Base-by-base conservation (phyloP, 1,140 invertebrate species). In the Spodoptera frugiperda region DNA sequence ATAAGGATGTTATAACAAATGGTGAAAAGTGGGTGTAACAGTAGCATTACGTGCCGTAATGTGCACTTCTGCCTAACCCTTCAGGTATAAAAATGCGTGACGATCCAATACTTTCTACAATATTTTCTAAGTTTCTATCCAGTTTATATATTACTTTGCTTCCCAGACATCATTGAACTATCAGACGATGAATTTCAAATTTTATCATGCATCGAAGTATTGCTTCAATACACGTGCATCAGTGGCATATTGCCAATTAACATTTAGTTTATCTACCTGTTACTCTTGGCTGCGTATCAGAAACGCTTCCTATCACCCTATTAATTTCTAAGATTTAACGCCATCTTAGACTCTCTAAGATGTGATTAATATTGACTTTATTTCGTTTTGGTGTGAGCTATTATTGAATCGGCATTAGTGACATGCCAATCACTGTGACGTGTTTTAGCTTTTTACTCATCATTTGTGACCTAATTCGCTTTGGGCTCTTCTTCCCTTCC, bases 201-300 rank as follows among this genome's bases (percentile, higher is more conserved):
- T 82, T 78, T 78, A 59, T 82, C 76, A 80, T 75, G 79, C 79
- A 82, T 44, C 74, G 19, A 14, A 39, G 33, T 39, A 30, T 65
- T 74, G 75, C 75, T 51, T 57, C n/a, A 71, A 44, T 76, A 76
- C 63, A 81, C 79, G 72, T 78, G 80, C 79, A 81, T 78, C 57
- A 70, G 59, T 87, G 87, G 87, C 85, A 73, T 46, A 33, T 8
- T 74, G 89, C 89, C 89, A 90, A 77, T 82, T 76, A 82, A 76
- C 39, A 54, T 78, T 78, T 63, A 68, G 79, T 88, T 88, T 89
- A 88, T 87, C 77, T 85, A 84, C 78, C 68, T 82, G 82, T 87
- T 84, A 79, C 72, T 85, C 85, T 89, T 90, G 84, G 88, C 88
- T 81, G 71, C 75, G 77, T 84, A 80, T 85, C 88, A 86, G 77